Evolutionary conservation across 2,113 vertebrate species (phyloP).

Genomic region (Pterophyllum scalare): DNA sequence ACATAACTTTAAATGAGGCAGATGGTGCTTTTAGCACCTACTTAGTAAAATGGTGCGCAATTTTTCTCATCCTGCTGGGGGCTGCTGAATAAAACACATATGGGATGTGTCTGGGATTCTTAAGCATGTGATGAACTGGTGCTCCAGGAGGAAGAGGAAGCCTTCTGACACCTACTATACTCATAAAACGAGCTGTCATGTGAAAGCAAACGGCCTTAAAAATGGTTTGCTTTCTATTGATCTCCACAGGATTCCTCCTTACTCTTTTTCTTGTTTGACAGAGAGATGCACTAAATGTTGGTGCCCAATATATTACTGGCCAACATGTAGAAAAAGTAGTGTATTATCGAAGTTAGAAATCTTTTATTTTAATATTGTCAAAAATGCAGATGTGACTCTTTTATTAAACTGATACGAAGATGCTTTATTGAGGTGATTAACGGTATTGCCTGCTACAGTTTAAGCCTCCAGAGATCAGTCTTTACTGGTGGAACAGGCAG

Average conservation of each 20-base stretch:
- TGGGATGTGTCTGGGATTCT: conserved; percentile 13
- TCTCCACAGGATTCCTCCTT: background rate
- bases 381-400: too few relatives aligned
- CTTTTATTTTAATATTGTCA: background rate
- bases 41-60: conserved; percentile 23
- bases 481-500: background rate
- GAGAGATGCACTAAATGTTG: background rate
- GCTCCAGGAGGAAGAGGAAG: background rate
- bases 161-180: background rate
- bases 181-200: background rate
- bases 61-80: conserved; percentile 30
- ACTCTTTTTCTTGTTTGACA: background rate
- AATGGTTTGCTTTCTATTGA: background rate
- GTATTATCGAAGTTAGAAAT: background rate
- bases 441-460: background rate
- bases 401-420: background rate
- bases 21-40: conserved; percentile 15
- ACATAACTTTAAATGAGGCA: conserved; percentile 26
- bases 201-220: background rate
- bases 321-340: too few relatives aligned
- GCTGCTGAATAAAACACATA: conserved; percentile 23
- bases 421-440: background rate
- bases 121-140: conserved; percentile 3
- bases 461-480: background rate
- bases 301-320: background rate